Evolutionary conservation across 2,888 invertebrate species (phyloP).

Genomic region (Caenorhabditis sp.): DNA sequence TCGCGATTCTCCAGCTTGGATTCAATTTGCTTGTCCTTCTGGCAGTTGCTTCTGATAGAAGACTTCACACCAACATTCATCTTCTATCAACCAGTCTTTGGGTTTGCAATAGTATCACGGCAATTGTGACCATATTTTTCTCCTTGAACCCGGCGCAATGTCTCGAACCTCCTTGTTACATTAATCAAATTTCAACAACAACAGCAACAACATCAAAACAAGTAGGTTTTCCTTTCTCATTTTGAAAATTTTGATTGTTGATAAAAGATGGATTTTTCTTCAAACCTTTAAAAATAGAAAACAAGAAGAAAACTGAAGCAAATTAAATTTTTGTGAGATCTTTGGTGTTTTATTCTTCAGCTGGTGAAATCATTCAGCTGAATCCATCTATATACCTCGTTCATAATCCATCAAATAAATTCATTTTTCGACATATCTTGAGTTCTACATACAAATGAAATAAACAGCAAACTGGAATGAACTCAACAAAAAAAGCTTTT

Average conservation of each 20-base stretch:
- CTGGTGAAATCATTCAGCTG: no score
- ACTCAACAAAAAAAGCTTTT: background rate
- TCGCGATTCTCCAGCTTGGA: constrained; percentile 52
- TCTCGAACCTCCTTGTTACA: constrained; percentile 29
- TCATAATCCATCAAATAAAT: background rate
- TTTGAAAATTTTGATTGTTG: no score
- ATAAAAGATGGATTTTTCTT: no score
- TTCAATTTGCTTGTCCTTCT: constrained; percentile 50
- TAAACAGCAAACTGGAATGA: background rate
- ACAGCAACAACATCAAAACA: constrained; percentile 15
- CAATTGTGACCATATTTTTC: constrained; percentile 54
- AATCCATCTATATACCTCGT: no score
- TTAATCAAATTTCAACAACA: no score
- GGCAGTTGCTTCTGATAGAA: constrained; percentile 42
- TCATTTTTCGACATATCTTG: background rate
- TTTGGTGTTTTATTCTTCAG: no score
- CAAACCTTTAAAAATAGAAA: no score
- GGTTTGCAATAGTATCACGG: constrained; percentile 53
- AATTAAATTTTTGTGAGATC: no score
- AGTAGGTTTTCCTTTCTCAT: constrained; percentile 16
- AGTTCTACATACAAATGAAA: no score
- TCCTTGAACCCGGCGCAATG: constrained; percentile 43
- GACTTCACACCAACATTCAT: constrained; percentile 47
- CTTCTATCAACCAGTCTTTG: constrained; percentile 51
- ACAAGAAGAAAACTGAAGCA: no score